phyloP scores from a whole-genome alignment of 1,140 invertebrate species.

The Lysiphlebus fabarum region DNA sequence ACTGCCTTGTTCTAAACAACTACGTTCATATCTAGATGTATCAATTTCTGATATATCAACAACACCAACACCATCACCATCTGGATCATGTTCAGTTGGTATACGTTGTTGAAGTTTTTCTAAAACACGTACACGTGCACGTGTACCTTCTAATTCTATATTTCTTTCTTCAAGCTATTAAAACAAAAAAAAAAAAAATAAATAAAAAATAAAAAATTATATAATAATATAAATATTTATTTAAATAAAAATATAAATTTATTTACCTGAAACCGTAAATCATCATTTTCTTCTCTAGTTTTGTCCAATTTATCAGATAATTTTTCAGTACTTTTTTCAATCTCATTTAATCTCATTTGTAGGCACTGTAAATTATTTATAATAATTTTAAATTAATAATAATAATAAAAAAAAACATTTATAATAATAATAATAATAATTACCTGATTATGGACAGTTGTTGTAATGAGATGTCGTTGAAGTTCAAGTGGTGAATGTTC shows the following conservation, averaged over 20 bases:
- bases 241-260: constrained; percentile 2
- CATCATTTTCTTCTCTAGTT: constrained; percentile 73
- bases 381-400: background rate
- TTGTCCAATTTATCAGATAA: constrained; percentile 69
- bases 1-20: constrained; percentile 58
- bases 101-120: constrained; percentile 56
- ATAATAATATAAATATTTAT: constrained; percentile 4
- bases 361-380: constrained; percentile 59
- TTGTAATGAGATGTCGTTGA: constrained; percentile 76
- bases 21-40: constrained; percentile 55
- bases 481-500: constrained; percentile 78
- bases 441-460: constrained; percentile 83
- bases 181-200: constrained; percentile 29
- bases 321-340: constrained; percentile 61
- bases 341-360: constrained; percentile 64
- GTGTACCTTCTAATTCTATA: constrained; percentile 77
- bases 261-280: constrained; percentile 75
- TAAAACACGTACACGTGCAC: constrained; percentile 68
- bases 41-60: constrained; percentile 22
- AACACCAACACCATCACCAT: constrained; percentile 3
- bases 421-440: constrained; percentile 20
- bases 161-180: constrained; percentile 75
- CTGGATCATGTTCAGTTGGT: constrained; percentile 42
- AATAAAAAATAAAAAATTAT: background rate
- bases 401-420: background rate